phyloP scores from a whole-genome alignment of 2,797 vertebrate genomes.

The Lerista edwardsae region DNA sequence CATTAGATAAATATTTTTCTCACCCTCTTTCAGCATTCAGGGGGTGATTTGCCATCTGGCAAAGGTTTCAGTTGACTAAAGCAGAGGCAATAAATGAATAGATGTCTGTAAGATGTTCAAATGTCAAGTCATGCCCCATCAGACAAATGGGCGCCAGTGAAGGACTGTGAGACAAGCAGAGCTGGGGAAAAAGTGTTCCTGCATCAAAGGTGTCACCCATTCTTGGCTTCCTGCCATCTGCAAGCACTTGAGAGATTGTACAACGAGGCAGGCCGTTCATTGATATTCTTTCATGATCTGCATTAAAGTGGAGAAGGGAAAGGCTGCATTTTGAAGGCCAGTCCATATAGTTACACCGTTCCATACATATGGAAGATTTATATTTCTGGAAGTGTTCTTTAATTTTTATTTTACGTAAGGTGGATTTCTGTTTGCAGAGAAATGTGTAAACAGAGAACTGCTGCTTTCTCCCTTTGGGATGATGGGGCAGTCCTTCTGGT shows the following conservation, averaged over 20 bases:
- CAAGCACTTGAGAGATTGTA: constrained; percentile 10
- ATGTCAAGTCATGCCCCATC: constrained; percentile 71
- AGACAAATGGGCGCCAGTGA: constrained; percentile 60
- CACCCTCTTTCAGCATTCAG: constrained; percentile 69
- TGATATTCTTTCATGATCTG: constrained; percentile 19
- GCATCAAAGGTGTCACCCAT: constrained; percentile 39
- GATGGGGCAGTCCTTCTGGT: neutral
- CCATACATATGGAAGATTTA: neutral
- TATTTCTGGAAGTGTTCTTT: neutral
- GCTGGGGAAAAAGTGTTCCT: constrained; percentile 53
- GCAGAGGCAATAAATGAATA: constrained; percentile 78
- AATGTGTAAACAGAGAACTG: neutral
- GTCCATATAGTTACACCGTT: neutral
- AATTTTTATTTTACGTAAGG: neutral
- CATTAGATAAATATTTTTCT: constrained; percentile 69
- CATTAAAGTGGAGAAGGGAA: neutral
- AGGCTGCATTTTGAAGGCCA: neutral
- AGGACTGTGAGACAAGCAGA: constrained; percentile 61
- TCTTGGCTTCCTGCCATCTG: constrained; percentile 15
- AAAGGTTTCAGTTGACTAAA: constrained; percentile 78
- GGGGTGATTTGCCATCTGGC: constrained; percentile 73
- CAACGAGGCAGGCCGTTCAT: neutral
- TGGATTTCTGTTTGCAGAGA: neutral
- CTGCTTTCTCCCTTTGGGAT: neutral
- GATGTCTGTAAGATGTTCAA: constrained; percentile 72